A percentile compares a stretch with the other conserved stretches of the same genome.
Evolutionary conservation across 1,140 invertebrate species (phyloP).

Genomic region (Rhagoletis pomonella): DNA sequence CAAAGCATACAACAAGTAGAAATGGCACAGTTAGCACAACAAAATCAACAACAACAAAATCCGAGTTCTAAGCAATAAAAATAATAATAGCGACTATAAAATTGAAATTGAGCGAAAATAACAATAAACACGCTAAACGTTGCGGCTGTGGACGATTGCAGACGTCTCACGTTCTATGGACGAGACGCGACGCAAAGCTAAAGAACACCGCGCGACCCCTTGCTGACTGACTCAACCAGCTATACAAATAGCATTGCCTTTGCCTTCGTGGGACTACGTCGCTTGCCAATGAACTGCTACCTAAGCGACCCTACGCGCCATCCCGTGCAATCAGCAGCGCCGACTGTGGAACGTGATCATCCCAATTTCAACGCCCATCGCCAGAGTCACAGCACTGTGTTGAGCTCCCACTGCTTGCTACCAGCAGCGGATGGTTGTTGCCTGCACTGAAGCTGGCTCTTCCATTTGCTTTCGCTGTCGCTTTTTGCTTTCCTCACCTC

Average conservation of each 20-base stretch:
- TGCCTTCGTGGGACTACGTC: background rate
- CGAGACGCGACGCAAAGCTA: background rate
- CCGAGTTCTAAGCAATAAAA: background rate
- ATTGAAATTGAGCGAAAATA: constrained; percentile 16
- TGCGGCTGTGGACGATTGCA: background rate
- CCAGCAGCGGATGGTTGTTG: background rate
- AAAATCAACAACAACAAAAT: constrained; percentile 10
- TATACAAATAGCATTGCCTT: background rate
- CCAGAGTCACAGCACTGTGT: constrained; percentile 55
- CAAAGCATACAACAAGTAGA: background rate
- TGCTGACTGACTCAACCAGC: background rate
- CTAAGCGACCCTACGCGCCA: constrained; percentile 27
- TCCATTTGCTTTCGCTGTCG: constrained; percentile 29
- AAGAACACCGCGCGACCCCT: background rate
- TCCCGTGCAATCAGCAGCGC: background rate
- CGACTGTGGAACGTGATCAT: constrained; percentile 69
- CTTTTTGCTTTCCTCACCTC: constrained; percentile 21
- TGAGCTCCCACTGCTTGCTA: constrained; percentile 58
- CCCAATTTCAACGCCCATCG: constrained; percentile 73
- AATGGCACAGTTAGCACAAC: constrained; percentile 7
- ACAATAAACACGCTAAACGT: constrained; percentile 41
- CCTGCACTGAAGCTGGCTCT: background rate
- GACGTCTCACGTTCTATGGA: constrained; percentile 17
- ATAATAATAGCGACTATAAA: constrained; percentile 35
- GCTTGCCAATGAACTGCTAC: constrained; percentile 2